Conservation (phyloP, 2,797 vertebrate genomes). For the Ptychadena robeensis region DNA sequence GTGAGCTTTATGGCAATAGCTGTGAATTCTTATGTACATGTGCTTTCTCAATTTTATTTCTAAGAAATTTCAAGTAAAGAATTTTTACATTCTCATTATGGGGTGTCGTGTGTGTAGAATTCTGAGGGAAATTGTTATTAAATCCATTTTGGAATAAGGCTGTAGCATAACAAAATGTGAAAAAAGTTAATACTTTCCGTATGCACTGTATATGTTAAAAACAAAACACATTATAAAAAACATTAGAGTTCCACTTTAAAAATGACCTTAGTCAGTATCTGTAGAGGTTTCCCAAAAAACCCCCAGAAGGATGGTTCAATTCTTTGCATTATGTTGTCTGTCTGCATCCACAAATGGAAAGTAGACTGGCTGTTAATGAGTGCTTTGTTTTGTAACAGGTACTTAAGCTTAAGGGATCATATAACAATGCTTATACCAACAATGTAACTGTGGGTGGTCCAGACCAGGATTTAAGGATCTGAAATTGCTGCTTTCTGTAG, state of each 20-base stretch:
- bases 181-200: too few species aligned
- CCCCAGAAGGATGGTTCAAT: neutral
- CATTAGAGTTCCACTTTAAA: neutral
- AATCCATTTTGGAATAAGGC: too few species aligned
- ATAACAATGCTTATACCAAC: constrained; percentile 36
- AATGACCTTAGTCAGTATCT: neutral
- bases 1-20: too few species aligned
- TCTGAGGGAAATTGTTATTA: too few species aligned
- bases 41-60: too few species aligned
- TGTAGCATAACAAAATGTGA: too few species aligned
- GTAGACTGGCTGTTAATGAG: constrained; percentile 17
- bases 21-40: too few species aligned
- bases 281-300: neutral
- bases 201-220: too few species aligned
- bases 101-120: too few species aligned
- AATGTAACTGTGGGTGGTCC: constrained; percentile 46
- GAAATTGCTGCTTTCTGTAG: constrained; percentile 1
- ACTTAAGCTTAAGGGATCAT: constrained; percentile 22
- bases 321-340: neutral
- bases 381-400: constrained; percentile 37
- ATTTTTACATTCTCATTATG: too few species aligned
- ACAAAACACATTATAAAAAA: too few species aligned
- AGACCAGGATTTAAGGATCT: constrained; percentile 9
- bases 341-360: neutral
- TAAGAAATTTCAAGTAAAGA: too few species aligned